These are phyloP conservation scores for Lamellibrachia columna DNA, from an alignment of 2,888 invertebrate species.

Conservation along the genomic window DNA sequence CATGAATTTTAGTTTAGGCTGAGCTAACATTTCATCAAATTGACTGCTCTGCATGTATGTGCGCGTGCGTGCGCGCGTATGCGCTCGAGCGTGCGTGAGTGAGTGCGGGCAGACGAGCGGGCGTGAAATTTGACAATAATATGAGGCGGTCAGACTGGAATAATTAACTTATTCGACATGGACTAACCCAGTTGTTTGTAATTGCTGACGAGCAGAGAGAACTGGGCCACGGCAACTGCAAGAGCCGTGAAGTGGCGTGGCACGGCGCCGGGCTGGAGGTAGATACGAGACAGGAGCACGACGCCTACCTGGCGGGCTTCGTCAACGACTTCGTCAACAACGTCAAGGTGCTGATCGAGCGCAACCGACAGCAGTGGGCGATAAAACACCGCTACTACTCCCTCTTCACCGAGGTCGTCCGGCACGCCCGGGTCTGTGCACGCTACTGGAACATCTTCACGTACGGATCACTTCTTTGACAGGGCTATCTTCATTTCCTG, in stretches of 20 bases:
- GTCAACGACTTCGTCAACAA: constrained; percentile 8
- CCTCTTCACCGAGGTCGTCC: constrained; percentile 21
- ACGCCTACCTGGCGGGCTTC: constrained; percentile 6
- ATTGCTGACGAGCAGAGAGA: not conserved
- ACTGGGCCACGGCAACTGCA: not conserved
- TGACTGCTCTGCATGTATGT: too few species aligned
- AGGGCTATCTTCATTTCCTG: too few species aligned
- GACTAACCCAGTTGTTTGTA: not conserved
- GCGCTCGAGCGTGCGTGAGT: too few species aligned
- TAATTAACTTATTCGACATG: not conserved
- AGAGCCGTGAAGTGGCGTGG: not conserved
- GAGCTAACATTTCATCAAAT: too few species aligned
- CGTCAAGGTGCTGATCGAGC: constrained; percentile 10
- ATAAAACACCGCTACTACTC: constrained; percentile 19
- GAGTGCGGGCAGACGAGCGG: too few species aligned
- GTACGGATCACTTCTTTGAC: not conserved
- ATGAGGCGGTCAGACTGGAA: too few species aligned
- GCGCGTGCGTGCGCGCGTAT: too few species aligned
- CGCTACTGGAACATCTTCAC: constrained; percentile 14
- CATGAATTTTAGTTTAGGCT: too few species aligned
- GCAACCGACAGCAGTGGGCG: constrained; percentile 14
- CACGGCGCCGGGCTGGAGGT: not conserved
- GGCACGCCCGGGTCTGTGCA: constrained; percentile 17
- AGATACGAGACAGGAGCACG: not conserved
- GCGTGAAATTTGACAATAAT: too few species aligned